Conservation (phyloP, 2,888 invertebrate genomes). For the Dynastes hyllus region DNA sequence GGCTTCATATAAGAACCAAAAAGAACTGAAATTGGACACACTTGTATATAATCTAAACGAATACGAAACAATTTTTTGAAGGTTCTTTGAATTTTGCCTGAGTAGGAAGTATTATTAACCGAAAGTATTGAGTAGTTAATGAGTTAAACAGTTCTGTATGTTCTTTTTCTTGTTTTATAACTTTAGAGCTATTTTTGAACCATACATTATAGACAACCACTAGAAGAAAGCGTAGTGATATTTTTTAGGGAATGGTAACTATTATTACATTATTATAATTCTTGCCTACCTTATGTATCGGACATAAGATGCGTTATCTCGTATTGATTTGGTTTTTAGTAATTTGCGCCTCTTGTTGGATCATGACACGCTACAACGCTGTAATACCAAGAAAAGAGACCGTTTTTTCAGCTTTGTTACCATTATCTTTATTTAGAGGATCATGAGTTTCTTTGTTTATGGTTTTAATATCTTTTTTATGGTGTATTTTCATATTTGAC, state of each 20-base stretch:
- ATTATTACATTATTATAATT: conserved; percentile 45
- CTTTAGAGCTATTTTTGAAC: conserved; percentile 41
- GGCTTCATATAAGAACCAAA: conserved; percentile 36
- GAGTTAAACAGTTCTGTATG: conserved; percentile 23
- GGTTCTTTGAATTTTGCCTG: conserved; percentile 42
- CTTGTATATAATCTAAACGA: conserved; percentile 25
- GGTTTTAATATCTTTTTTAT: conserved; percentile 32
- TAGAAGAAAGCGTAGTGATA: conserved; percentile 52
- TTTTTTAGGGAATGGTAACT: conserved; percentile 57
- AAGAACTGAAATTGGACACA: not conserved
- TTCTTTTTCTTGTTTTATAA: not conserved
- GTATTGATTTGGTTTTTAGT: not conserved
- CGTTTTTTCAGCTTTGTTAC: not conserved
- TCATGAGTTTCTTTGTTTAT: conserved; percentile 57
- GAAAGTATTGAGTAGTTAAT: conserved; percentile 32
- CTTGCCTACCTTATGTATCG: not conserved
- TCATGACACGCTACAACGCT: too few species aligned
- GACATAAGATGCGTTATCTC: not conserved
- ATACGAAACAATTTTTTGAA: conserved; percentile 15
- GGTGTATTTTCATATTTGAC: conserved; percentile 52
- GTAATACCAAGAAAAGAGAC: not conserved
- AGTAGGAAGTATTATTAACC: conserved; percentile 41
- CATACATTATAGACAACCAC: conserved; percentile 30
- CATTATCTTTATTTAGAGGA: conserved; percentile 41
- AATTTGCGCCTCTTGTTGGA: not conserved